Evolutionary conservation across 1,140 invertebrate genomes (phyloP).

Genomic region (Camponotus floridanus): DNA sequence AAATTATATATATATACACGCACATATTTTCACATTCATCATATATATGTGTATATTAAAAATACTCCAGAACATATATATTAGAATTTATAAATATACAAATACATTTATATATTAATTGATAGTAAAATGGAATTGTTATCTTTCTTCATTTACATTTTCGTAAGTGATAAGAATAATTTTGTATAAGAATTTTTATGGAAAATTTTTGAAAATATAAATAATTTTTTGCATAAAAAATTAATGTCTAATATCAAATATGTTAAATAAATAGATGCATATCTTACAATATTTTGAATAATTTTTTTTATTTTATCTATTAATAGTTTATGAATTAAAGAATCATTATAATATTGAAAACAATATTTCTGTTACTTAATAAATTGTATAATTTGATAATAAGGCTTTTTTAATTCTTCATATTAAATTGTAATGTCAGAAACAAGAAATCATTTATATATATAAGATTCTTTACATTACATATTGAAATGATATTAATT

Average conservation of each 20-base stretch:
- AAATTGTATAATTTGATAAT: neutral
- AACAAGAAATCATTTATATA: neutral
- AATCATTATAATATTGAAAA: neutral
- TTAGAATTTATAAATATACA: neutral
- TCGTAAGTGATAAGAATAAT: neutral
- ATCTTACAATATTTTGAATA: neutral
- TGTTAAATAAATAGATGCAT: neutral
- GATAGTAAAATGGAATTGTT: slow-evolving; percentile 23
- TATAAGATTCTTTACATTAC: neutral
- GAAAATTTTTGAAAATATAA: neutral
- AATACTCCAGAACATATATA: neutral
- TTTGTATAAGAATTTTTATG: neutral
- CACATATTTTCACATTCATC: neutral
- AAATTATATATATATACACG: no score
- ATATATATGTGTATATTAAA: neutral
- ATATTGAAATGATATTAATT: no score
- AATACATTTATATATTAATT: neutral
- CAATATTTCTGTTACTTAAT: neutral
- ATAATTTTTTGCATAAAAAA: neutral
- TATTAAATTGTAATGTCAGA: neutral
- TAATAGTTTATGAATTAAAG: neutral
- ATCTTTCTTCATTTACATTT: slow-evolving; percentile 32
- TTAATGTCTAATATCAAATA: neutral
- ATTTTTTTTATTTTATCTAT: neutral
- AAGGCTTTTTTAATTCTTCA: neutral